Evolutionary conservation across 2,797 vertebrate genomes (phyloP).

Genomic region (Cuniculus paca): DNA sequence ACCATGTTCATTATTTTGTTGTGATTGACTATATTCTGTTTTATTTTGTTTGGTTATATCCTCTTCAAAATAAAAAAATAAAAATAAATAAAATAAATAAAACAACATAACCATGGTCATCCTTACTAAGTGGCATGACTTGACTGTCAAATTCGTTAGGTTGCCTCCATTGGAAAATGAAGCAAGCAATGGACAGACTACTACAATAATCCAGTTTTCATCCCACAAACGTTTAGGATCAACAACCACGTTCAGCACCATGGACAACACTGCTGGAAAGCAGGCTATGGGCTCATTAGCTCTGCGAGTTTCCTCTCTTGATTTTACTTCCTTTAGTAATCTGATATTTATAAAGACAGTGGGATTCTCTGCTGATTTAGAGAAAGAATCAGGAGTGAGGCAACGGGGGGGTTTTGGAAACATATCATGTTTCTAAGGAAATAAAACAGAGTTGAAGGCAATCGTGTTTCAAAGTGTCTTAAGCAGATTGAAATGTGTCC

Average conservation of each 20-base stretch:
- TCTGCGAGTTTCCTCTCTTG: constrained; percentile 10
- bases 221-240: background rate
- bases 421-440: constrained; percentile 20
- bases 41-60: too few relatives aligned
- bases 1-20: too few relatives aligned
- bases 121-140: constrained; percentile 66
- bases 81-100: too few relatives aligned
- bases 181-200: constrained; percentile 31
- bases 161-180: constrained; percentile 2
- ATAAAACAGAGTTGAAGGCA: constrained; percentile 39
- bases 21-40: too few relatives aligned
- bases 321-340: constrained; percentile 60
- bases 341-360: constrained; percentile 48
- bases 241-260: constrained; percentile 78
- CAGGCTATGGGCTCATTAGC: background rate
- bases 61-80: too few relatives aligned
- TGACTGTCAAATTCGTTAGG: constrained; percentile 78
- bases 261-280: constrained; percentile 69
- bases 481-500: background rate
- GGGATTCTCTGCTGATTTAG: background rate
- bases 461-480: background rate
- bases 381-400: constrained; percentile 25
- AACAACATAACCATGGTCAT: constrained; percentile 63
- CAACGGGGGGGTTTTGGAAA: background rate
- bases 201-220: constrained; percentile 1